A percentile compares a stretch with the other conserved stretches of the same genome.
Evolutionary conservation across 2,888 invertebrate species (phyloP).

Genomic region (Coleophora deauratella): DNA sequence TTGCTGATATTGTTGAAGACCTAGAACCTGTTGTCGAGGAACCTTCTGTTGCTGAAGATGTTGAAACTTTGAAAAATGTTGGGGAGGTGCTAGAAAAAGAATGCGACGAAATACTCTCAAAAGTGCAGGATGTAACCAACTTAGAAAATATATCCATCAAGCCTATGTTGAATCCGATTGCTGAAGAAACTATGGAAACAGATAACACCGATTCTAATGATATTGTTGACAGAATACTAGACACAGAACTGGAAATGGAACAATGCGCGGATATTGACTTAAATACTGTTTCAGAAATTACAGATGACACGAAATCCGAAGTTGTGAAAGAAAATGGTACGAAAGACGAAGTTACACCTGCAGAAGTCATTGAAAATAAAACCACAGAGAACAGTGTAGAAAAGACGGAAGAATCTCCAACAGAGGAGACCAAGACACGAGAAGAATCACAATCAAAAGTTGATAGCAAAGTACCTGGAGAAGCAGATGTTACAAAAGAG

Average conservation of each 20-base stretch:
- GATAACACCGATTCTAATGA: constrained; percentile 53
- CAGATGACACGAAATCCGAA: constrained; percentile 21
- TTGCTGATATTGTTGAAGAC: constrained; percentile 42
- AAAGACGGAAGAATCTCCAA: constrained; percentile 17
- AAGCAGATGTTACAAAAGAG: constrained; percentile 8
- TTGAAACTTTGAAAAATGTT: constrained; percentile 53
- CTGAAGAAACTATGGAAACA: constrained; percentile 54
- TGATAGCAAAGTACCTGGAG: constrained; percentile 9
- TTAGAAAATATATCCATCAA: constrained; percentile 54
- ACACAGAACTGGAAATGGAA: constrained; percentile 51
- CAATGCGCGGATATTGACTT: constrained; percentile 34
- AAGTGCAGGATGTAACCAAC: constrained; percentile 62
- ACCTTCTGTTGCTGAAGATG: constrained; percentile 38
- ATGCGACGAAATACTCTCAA: constrained; percentile 64
- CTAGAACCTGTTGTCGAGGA: constrained; percentile 54
- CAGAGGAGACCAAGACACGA: constrained; percentile 6
- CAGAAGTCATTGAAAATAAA: constrained; percentile 18
- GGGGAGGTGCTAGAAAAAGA: constrained; percentile 62
- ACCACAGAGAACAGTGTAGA: constrained; percentile 10
- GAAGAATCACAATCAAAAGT: background rate
- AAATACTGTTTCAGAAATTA: constrained; percentile 27
- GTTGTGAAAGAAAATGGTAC: constrained; percentile 13
- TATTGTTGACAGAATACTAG: constrained; percentile 57
- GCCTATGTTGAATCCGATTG: constrained; percentile 48
- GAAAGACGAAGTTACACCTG: constrained; percentile 10